These are phyloP conservation scores for Ostrea edulis DNA, from an alignment of 1,140 invertebrate genomes.

Conservation along the genomic window DNA sequence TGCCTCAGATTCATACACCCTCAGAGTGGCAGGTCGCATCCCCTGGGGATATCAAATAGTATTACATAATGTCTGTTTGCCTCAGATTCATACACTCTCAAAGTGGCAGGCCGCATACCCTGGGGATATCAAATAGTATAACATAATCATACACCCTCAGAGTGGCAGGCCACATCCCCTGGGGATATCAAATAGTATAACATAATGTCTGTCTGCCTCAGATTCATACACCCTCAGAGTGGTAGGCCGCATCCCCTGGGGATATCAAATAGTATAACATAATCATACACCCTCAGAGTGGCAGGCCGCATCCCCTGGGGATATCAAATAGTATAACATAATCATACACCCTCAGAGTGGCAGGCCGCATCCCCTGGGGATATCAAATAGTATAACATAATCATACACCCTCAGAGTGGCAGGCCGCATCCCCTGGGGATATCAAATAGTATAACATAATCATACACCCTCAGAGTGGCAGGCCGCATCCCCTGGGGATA, in stretches of 20 bases:
- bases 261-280: no score
- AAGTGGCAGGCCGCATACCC: neutral
- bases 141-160: conserved; percentile 47
- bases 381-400: no score
- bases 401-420: conserved; percentile 44
- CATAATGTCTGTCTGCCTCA: conserved; percentile 50
- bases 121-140: no score
- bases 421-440: conserved; percentile 5
- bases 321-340: neutral
- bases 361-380: neutral
- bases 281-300: conserved; percentile 45
- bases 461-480: conserved; percentile 42
- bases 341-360: conserved; percentile 1
- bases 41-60: neutral
- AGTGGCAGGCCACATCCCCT: conserved; percentile 31
- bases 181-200: neutral
- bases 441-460: no score
- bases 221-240: conserved; percentile 38
- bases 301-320: conserved; percentile 15
- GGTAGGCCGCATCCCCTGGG: neutral
- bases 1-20: conserved; percentile 54
- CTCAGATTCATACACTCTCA: conserved; percentile 46
- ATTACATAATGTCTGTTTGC: conserved; percentile 33
- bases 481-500: conserved; percentile 16
- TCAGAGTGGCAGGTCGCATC: conserved; percentile 35